Evolutionary conservation across 2,888 invertebrate genomes (phyloP), one percentile per base, ranked within the genome.

Genomic region (Isoperla grammatica): DNA sequence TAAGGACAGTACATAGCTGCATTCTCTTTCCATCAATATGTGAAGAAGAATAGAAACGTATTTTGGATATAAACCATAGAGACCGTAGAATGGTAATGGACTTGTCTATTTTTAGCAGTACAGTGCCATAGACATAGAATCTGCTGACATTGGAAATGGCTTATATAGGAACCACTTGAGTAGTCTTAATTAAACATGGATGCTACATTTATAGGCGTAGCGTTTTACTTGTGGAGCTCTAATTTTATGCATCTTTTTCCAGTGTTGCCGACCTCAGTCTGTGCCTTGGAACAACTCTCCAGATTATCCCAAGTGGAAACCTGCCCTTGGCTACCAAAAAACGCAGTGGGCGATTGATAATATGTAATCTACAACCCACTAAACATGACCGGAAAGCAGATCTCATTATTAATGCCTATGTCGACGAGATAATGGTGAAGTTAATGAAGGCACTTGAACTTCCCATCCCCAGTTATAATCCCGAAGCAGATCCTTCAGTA

Each of bases 281-380:
- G 69, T 92, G 94, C 68, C 78, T 99, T 64, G 99, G 99, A 35
- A 96, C 97, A n/a, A 96, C 97, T 4, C 78, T 99, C 56, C 98
- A 99, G 82, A 99, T 99, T 67, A 82, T 95, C 65, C 99, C 99
- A 42, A 95, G 96, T 76, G 98, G 96, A 12, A 93, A 91, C 74
- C 78, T 98, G 66, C 98, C 98, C 2, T 74, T 95, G 37, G 85
- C 85, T 70, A 88, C 87, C 63, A 86, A 89, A 67, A 90, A 90
- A 72, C 87, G 87, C 72, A 87, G 87, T 20, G 96, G 96, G 2
- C 88, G 88, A 73, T 76, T 99, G 56, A 92, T 91, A 15, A 92
- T 98, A 68, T 90, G 97, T 65, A 99, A 99, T 77, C 78, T 99
- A 57, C 99, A 99, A 73, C 88, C 91, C n/a, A 99, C 98, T 2